phyloP scores from a whole-genome alignment of 1,140 invertebrate genomes.

The Amyelois transitella region DNA sequence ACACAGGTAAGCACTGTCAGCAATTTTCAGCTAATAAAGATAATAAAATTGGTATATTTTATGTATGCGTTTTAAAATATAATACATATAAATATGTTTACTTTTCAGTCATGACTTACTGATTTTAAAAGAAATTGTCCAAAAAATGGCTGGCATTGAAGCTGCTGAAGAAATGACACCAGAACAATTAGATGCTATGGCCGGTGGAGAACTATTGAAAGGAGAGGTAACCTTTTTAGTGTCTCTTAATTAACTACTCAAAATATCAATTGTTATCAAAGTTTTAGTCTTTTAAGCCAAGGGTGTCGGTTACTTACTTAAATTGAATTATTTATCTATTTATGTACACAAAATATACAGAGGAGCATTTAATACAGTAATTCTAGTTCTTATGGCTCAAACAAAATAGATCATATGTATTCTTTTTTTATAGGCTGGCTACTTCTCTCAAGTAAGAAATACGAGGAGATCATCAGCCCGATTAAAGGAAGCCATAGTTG shows the following conservation, averaged over 20 bases:
- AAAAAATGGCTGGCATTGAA: constrained; percentile 99
- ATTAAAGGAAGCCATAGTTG: constrained; percentile 95
- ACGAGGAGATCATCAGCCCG: constrained; percentile 96
- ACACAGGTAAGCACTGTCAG: constrained; percentile 82
- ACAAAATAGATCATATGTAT: not conserved
- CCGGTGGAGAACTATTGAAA: constrained; percentile 95
- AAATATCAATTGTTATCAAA: too few species aligned
- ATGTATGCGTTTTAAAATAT: too few species aligned
- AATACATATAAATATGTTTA: too few species aligned
- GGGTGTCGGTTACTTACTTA: too few species aligned
- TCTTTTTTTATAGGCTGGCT: constrained; percentile 78
- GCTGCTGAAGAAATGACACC: constrained; percentile 96
- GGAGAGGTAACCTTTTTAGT: constrained; percentile 84
- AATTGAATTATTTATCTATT: too few species aligned
- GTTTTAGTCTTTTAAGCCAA: too few species aligned
- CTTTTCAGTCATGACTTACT: constrained; percentile 89
- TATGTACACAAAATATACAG: too few species aligned
- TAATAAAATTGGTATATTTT: too few species aligned
- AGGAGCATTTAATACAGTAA: too few species aligned
- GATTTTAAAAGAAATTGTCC: constrained; percentile 97
- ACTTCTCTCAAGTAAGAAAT: constrained; percentile 97
- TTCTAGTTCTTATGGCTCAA: too few species aligned
- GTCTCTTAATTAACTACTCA: too few species aligned
- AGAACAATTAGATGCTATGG: constrained; percentile 96
- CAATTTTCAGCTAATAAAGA: too few species aligned